Evolutionary conservation across 2,113 vertebrate genomes (phyloP), one percentile per base, ranked within the genome.

Genomic region (Ageneiosus marmoratus): DNA sequence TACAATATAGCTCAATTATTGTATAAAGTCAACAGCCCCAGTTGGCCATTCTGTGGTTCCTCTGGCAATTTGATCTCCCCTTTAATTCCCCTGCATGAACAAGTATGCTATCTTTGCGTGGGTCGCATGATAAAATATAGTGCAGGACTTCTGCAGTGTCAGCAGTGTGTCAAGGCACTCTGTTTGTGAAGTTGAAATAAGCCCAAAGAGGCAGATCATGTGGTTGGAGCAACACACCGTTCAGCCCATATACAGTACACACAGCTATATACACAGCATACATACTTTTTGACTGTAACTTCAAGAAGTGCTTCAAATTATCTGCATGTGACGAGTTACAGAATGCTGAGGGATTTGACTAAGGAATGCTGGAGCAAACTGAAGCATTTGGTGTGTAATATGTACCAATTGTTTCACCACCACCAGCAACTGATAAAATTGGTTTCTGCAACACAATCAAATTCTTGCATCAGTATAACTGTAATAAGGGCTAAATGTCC

Each of bases 381-480:
- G 11, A 16, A 51, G 27, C 27, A 67, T 32, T 37, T 34, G 13
- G 3, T 50, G 46, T 24, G 46, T 27, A 80, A 67, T 24, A 67
- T 34, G 29, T 29, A 46, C 77, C 44, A 67, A 27, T 27, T 53
- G 27, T 80, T 70, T 65, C 63, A 11, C 20, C 46, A 53, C 10
- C 50, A 53, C 15, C 29, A 11, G 8, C 41, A 20, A 70, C n/a
- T 29, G 24, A 12, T 74, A 20, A 75, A 75, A 53, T 53, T 9
- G 72, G 13, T 29, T 27, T 41, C 13, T 1, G 56, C n/a, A 79
- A 50, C 37, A 63, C 4, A 48, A 22, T 3, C 34, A 63, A 63
- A 27, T 50, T 63, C 44, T 50, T 62, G 77, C 77, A 79, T 79
- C 37, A 79, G 20, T 50, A 65, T 6, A 65, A 32, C 77, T 50